Evolutionary conservation across 2,797 vertebrate species (phyloP).

Genomic region (Buceros bicornis): DNA sequence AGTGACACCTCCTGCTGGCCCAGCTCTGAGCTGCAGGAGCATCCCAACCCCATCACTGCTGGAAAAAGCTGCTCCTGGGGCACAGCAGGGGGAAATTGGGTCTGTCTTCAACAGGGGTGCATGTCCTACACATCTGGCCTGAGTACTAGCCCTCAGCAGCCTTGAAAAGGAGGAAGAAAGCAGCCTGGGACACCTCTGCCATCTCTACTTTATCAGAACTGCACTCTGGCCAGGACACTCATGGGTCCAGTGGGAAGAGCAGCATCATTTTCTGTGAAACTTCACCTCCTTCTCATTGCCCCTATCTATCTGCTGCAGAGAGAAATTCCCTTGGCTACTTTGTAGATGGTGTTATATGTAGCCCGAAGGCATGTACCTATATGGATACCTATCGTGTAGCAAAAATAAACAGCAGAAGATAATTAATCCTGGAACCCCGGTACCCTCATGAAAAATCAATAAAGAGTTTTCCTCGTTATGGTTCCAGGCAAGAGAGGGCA

Average conservation of each 20-base stretch:
- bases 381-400: not conserved
- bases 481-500: not conserved
- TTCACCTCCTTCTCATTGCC: not conserved
- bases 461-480: constrained; percentile 2
- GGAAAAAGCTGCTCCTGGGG: not conserved
- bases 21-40: not conserved
- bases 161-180: not conserved
- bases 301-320: not conserved
- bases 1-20: not conserved
- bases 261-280: not conserved
- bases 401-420: not conserved
- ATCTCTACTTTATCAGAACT: not conserved
- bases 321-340: not conserved
- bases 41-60: not conserved
- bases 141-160: not conserved
- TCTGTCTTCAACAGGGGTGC: not conserved
- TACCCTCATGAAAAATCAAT: not conserved
- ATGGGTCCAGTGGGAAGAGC: not conserved
- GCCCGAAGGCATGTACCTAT: not conserved
- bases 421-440: constrained; percentile 40
- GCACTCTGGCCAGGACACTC: not conserved
- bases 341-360: not conserved
- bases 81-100: not conserved
- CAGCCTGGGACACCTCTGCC: not conserved
- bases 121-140: not conserved